Percentiles rank a stretch among this genome's conserved stretches.
Evolutionary conservation across 1,140 invertebrate genomes (phyloP).

Genomic region (Anastatus disparis): DNA sequence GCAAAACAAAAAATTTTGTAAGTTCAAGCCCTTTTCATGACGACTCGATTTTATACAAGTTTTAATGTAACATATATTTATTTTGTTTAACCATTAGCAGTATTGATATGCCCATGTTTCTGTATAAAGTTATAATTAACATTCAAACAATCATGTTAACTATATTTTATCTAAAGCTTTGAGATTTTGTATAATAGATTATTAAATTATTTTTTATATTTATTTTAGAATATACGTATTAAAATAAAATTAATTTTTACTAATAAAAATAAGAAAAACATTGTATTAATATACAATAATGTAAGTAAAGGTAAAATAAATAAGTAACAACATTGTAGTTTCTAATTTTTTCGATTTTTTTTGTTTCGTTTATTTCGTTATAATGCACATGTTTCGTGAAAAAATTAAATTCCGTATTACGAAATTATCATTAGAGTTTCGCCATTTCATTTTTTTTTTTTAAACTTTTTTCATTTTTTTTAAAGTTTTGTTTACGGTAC

Average conservation of each 20-base stretch:
- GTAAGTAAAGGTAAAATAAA: slow-evolving; percentile 11
- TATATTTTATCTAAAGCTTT: no score
- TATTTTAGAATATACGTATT: neutral
- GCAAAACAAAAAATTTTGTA: no score
- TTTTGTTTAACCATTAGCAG: no score
- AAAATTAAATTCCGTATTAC: slow-evolving; percentile 63
- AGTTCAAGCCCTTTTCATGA: no score
- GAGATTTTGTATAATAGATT: no score
- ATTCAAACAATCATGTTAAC: no score
- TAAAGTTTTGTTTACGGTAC: slow-evolving; percentile 46
- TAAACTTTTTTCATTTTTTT: slow-evolving; percentile 21
- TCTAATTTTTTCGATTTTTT: slow-evolving; percentile 60
- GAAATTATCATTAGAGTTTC: slow-evolving; percentile 60
- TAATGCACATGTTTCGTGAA: slow-evolving; percentile 65
- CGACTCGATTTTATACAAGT: no score
- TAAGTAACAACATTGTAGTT: slow-evolving; percentile 37
- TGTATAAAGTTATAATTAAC: no score
- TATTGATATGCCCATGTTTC: no score
- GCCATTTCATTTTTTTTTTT: slow-evolving; percentile 33
- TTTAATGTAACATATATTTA: no score
- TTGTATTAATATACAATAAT: neutral
- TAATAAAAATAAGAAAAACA: neutral
- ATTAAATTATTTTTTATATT: no score
- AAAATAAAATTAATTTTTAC: neutral
- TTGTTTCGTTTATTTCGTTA: slow-evolving; percentile 61